Base-by-base conservation (phyloP, 2,113 vertebrate genomes). In the Anguilla rostrata region DNA sequence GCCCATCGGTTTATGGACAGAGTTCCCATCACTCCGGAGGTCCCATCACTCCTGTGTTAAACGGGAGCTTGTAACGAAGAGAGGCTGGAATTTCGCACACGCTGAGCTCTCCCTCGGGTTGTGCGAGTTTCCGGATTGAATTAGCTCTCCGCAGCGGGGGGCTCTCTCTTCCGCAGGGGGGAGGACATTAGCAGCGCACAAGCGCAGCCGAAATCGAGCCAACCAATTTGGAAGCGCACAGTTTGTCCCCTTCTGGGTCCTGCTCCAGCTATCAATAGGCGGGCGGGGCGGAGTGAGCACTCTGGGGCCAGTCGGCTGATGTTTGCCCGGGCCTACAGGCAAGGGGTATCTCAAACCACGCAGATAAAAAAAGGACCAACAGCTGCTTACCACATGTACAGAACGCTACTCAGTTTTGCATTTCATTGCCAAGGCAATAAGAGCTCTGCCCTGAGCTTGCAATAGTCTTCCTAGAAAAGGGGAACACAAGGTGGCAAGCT, bases 81-180 rank as follows among this genome's bases (percentile, higher is more conserved):
- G 3, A 5, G 20, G 63, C 57, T 39, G 60, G 4, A 71, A 46
- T 82, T 82, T 86, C 85, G 71, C 80, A 82, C 79, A 71, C 43
- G 43, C 57, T 60, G 40, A 82, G 15, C 56, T 46, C 56, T 66
- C 85, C 60, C 26, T 82, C 40, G 85, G 56, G 85, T 41, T n/a
- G 81, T 26, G 39, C 20, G 60, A 43, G 40, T 79, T 86, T 86
- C 57, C 26, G 40, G 53, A 82, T 56, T 66, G 39, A 81, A 82
- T 82, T 86, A 86, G 84, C 49, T 80, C 46, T 26, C 75, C 78
- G 78, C 29, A 15, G 83, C 41, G 26, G 66, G 66, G 63, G 63
- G 83, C n/a, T 84, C 14, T 46, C 15, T 71, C 46, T 43, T 71
- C 60, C 16, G 39, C 41, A 78, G 18, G 15, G 15, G 40, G 41